phyloP scores from a whole-genome alignment of 2,113 vertebrate genomes.

The Oostethus manadensis region DNA sequence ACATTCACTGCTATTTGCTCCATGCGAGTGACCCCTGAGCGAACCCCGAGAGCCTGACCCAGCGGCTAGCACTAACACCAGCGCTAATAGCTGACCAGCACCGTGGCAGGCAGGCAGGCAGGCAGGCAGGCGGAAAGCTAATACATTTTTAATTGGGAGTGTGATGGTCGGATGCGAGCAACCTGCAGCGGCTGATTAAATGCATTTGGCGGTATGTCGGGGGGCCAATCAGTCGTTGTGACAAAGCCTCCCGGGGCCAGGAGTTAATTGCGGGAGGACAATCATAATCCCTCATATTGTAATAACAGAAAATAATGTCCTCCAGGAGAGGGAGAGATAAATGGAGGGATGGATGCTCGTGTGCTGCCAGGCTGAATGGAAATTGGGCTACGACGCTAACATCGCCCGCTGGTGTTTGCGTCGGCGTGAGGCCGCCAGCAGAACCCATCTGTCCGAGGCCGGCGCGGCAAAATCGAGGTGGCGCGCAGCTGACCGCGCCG shows the following conservation, averaged over 20 bases:
- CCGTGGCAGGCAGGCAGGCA: constrained; percentile 34
- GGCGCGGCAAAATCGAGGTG: too few species aligned
- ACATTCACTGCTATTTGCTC: too few species aligned
- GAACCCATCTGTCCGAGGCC: too few species aligned
- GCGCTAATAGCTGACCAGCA: constrained; percentile 43
- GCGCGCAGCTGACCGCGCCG: too few species aligned
- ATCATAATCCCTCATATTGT: constrained; percentile 76
- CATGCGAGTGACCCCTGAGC: too few species aligned
- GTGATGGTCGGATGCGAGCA: constrained; percentile 68
- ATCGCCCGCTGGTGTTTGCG: too few species aligned
- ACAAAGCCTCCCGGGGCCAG: constrained; percentile 67
- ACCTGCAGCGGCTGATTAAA: constrained; percentile 71
- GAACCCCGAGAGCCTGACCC: neutral
- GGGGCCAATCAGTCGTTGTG: constrained; percentile 69
- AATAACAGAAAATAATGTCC: constrained; percentile 69
- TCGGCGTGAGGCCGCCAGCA: too few species aligned
- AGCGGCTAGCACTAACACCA: constrained; percentile 36
- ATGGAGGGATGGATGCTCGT: constrained; percentile 47
- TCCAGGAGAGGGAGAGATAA: constrained; percentile 65
- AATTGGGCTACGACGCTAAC: too few species aligned
- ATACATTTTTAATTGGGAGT: constrained; percentile 76
- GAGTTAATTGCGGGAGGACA: constrained; percentile 69
- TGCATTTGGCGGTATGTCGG: constrained; percentile 73
- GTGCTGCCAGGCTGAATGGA: constrained; percentile 9
- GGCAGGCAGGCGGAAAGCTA: constrained; percentile 57